Percentiles rank a stretch among this genome's conserved stretches.
phyloP scores from a whole-genome alignment of 2,888 invertebrate genomes.

The Cistogaster globosa region DNA sequence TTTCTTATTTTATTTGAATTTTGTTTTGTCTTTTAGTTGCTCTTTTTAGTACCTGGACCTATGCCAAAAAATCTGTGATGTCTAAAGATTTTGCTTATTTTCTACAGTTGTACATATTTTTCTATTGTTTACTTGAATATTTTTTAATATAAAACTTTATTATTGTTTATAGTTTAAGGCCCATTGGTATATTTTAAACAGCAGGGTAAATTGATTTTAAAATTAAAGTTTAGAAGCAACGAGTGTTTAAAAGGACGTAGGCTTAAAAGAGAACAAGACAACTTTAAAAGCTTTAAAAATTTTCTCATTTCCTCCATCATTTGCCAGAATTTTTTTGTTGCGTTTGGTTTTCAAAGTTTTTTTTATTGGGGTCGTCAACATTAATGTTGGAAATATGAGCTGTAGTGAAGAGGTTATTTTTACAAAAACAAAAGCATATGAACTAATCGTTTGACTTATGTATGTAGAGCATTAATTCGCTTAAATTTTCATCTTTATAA shows the following conservation, averaged over 20 bases:
- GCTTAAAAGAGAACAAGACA: constrained; percentile 38
- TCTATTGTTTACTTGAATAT: constrained; percentile 41
- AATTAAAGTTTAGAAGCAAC: constrained; percentile 25
- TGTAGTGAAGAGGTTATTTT: neutral
- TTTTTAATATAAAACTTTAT: constrained; percentile 47
- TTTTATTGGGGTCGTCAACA: constrained; percentile 56
- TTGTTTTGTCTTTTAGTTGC: constrained; percentile 59
- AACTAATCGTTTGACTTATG: neutral
- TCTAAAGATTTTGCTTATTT: constrained; percentile 56
- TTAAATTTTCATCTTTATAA: no score
- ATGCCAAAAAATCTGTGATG: constrained; percentile 65
- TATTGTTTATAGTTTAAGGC: constrained; percentile 17
- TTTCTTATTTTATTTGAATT: constrained; percentile 38
- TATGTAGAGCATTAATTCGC: neutral
- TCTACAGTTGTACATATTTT: constrained; percentile 39
- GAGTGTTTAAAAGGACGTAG: constrained; percentile 23
- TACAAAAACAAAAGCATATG: neutral
- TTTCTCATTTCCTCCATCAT: constrained; percentile 28
- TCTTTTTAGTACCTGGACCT: constrained; percentile 57
- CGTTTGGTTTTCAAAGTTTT: no score
- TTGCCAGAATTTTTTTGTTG: constrained; percentile 18
- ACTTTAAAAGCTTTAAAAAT: constrained; percentile 44
- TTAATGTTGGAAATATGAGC: neutral
- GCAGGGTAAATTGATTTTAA: constrained; percentile 45
- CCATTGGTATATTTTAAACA: constrained; percentile 20